Evolutionary conservation across 2,797 vertebrate genomes (phyloP).

Genomic region (Yasuhikotakia modesta): DNA sequence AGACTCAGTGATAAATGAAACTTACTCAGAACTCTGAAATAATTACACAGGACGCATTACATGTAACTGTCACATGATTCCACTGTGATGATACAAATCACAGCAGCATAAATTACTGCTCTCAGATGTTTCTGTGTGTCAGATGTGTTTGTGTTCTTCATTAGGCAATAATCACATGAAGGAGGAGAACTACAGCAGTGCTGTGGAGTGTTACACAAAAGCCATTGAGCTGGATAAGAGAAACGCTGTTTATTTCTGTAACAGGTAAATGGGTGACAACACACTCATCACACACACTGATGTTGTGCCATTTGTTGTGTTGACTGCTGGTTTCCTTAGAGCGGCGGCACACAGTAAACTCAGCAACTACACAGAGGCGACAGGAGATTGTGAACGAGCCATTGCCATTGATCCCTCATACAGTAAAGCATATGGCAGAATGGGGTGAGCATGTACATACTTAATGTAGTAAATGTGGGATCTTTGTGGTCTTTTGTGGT

Average conservation of each 20-base stretch:
- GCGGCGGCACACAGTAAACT: conserved; percentile 96
- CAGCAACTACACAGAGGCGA: conserved; percentile 89
- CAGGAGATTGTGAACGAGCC: conserved; percentile 91
- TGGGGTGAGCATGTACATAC: conserved; percentile 82
- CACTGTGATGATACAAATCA: not conserved
- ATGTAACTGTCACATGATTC: not conserved
- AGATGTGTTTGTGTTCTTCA: conserved; percentile 33
- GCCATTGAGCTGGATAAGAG: conserved; percentile 92
- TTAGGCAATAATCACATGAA: conserved; percentile 98
- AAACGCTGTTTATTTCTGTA: conserved; percentile 97
- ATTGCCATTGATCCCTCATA: conserved; percentile 93
- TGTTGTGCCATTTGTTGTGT: not conserved
- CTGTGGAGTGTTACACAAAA: conserved; percentile 91
- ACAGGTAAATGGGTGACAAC: conserved; percentile 76
- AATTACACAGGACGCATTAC: not conserved
- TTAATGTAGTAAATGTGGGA: no score
- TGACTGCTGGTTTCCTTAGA: conserved; percentile 67
- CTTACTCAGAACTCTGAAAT: not conserved
- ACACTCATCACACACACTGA: not conserved
- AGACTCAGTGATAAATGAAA: not conserved
- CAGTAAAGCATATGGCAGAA: conserved; percentile 96
- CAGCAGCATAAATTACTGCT: not conserved
- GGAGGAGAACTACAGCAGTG: conserved; percentile 92
- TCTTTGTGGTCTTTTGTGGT: no score
- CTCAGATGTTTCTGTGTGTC: not conserved